Conservation (phyloP, 1,140 invertebrate species). For the Drosophila gunungcola region DNA sequence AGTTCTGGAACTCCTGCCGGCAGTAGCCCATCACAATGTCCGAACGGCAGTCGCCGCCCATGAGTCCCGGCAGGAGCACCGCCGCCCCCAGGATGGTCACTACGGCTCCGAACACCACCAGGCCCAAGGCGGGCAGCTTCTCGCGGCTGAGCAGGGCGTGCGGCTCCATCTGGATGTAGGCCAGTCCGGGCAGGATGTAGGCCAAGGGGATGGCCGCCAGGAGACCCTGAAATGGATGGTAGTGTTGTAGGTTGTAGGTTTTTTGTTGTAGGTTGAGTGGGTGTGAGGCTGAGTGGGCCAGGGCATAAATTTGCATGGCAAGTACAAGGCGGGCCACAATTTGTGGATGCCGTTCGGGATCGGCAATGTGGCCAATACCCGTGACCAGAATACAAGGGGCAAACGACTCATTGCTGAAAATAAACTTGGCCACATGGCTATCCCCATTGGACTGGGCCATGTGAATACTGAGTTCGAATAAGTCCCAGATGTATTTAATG, state of each 20-base stretch:
- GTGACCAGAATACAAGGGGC: slow-evolving; percentile 33
- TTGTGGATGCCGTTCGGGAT: slow-evolving; percentile 10
- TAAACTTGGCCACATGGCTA: slow-evolving; percentile 32
- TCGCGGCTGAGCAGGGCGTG: slow-evolving; percentile 88
- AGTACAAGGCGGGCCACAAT: slow-evolving; percentile 17
- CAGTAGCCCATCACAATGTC: slow-evolving; percentile 84
- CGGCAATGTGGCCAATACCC: slow-evolving; percentile 25
- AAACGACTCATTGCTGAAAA: slow-evolving; percentile 22
- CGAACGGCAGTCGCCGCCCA: slow-evolving; percentile 79
- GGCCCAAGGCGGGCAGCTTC: slow-evolving; percentile 90
- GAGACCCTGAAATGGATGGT: slow-evolving; percentile 88
- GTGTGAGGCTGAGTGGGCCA: neutral
- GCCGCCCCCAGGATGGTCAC: slow-evolving; percentile 88
- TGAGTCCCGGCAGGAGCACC: slow-evolving; percentile 73
- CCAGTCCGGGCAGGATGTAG: slow-evolving; percentile 92
- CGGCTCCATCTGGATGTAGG: slow-evolving; percentile 92
- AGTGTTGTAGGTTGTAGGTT: neutral
- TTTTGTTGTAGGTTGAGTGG: no score
- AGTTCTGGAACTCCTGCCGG: slow-evolving; percentile 71
- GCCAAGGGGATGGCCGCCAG: slow-evolving; percentile 93
- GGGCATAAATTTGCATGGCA: slow-evolving; percentile 56
- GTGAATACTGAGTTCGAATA: slow-evolving; percentile 12
- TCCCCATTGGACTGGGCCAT: slow-evolving; percentile 18
- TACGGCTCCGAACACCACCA: slow-evolving; percentile 90
- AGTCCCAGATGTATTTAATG: slow-evolving; percentile 46